phyloP scores from a whole-genome alignment of 2,797 vertebrate genomes.

The Hypotaenidia okinawae region DNA sequence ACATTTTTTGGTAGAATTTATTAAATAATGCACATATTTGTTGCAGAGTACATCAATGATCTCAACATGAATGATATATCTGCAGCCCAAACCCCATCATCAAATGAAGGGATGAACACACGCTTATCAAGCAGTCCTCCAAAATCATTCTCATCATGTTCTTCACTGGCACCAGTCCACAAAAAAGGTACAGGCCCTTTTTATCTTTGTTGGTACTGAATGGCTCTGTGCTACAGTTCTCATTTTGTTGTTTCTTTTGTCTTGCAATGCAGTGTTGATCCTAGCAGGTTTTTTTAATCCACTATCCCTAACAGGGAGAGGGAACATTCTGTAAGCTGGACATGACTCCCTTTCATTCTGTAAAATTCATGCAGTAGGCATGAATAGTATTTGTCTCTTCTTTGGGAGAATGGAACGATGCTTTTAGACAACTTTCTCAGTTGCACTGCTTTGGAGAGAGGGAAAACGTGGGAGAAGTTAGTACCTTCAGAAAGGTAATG shows the following conservation, averaged over 20 bases:
- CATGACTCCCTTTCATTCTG: background rate
- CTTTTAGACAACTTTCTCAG: background rate
- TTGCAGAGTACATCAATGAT: slow-evolving; percentile 87
- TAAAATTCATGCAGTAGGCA: background rate
- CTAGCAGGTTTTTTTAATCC: background rate
- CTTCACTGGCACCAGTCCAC: slow-evolving; percentile 83
- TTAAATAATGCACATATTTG: slow-evolving; percentile 38
- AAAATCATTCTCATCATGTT: slow-evolving; percentile 85
- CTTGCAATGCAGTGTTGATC: background rate
- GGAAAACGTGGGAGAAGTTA: background rate
- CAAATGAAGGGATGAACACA: slow-evolving; percentile 81
- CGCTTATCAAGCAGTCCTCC: slow-evolving; percentile 91
- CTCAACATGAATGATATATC: slow-evolving; percentile 85
- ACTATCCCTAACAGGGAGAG: background rate
- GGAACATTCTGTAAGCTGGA: background rate
- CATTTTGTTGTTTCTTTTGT: background rate
- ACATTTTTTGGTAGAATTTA: background rate
- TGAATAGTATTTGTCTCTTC: background rate
- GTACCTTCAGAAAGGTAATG: background rate
- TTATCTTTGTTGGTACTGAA: background rate
- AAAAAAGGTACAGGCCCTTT: slow-evolving; percentile 88
- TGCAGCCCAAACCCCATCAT: slow-evolving; percentile 81
- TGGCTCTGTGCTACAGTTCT: background rate
- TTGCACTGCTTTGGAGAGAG: background rate
- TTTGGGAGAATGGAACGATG: background rate